These are phyloP conservation scores for Malurus alboscapulatus DNA, from an alignment of 2,113 vertebrate species.

Conservation along the genomic window DNA sequence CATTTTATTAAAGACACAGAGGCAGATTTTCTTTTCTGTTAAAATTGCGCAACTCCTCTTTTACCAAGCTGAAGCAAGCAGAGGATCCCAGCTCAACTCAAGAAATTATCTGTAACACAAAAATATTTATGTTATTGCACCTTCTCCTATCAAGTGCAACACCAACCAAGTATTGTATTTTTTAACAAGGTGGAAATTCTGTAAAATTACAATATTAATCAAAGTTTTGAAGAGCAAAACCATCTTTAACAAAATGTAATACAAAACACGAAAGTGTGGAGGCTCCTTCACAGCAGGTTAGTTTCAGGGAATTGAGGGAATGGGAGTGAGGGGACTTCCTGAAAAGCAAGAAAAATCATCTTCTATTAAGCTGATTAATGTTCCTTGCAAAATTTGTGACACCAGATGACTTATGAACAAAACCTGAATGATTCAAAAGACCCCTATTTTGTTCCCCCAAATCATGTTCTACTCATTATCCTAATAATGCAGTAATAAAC, in stretches of 20 bases:
- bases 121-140: not conserved
- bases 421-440: constrained; percentile 55
- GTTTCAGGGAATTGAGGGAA: not conserved
- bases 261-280: not conserved
- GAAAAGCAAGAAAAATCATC: constrained; percentile 41
- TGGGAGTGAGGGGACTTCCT: not conserved
- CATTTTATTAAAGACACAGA: not conserved
- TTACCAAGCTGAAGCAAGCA: not conserved
- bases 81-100: not conserved
- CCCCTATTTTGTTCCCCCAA: constrained; percentile 40
- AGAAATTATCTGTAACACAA: not conserved
- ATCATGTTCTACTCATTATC: constrained; percentile 52
- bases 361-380: constrained; percentile 62
- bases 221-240: not conserved
- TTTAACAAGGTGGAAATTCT: constrained; percentile 12
- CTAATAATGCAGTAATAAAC: constrained; percentile 59
- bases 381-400: constrained; percentile 49
- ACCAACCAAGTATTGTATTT: not conserved
- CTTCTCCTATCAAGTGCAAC: not conserved
- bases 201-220: not conserved
- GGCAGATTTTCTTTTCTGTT: not conserved
- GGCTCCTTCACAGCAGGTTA: not conserved
- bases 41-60: not conserved
- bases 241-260: not conserved
- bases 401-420: constrained; percentile 59